Base-by-base conservation (phyloP, 35 echinoderm and acorn worm genomes). In the Diadema setosum region DNA sequence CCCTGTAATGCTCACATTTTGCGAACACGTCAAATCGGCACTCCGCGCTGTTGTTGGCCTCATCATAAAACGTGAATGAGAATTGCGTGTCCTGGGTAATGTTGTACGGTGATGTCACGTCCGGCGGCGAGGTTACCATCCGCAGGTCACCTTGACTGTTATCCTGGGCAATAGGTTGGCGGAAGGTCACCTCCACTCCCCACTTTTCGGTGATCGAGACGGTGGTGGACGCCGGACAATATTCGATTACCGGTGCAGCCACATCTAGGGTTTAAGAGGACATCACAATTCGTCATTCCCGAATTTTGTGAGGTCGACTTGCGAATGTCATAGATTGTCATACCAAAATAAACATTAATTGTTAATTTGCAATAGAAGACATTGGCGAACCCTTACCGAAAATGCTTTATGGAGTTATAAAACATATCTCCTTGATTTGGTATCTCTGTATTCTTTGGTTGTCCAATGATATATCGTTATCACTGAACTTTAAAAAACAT, bases 51-150 rank as follows among this genome's bases (percentile, higher is more conserved):
- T 93, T 92, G 12, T 82, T 58, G 23, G 58, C 70, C 15, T 25
- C 40, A 63, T 97, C 94, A 52, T 3, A 70, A 58, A 97, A 97
- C 4, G 31, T 67, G 42, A 90, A 93, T 1, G 58, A 70, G 46
- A 93, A 59, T 16, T 46, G 21, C 14, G 90, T 86, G 73, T 88
- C 86, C 46, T 58, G 43, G 5, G 57, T 64, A 55, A 97, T 84
- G 42, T 46, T 27, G 64, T 97, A 90, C 1, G 94, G 94, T 65
- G 94, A 93, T 2, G 35, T 29, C 23, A 97, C 45, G 37, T 90
- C 87, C 5, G 32, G 3, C 9, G 94, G 94, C 18, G 85, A 45
- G 15, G 59, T 90, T 6, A 82, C 33, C 5, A 93, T 46, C 4
- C 24, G 25, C 0, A 86, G 82, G 25, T 45, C 41, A 17, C 45